A percentile compares a stretch with the other conserved stretches of the same genome.
phyloP scores from a whole-genome alignment of 2,888 invertebrate species.

The Brachypalpus laphriformis region DNA sequence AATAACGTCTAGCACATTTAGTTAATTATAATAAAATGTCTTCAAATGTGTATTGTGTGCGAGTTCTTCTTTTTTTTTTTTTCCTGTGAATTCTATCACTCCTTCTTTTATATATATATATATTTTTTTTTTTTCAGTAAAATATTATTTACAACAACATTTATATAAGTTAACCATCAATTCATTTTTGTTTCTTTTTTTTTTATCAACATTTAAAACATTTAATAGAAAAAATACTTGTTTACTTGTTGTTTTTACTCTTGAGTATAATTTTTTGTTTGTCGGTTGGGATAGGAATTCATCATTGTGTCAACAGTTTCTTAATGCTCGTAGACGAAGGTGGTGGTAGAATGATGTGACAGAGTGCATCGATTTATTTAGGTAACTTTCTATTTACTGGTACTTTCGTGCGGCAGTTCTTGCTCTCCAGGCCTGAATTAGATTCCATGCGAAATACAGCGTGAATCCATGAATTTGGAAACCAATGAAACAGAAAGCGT shows the following conservation, averaged over 20 bases:
- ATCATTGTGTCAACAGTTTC: constrained; percentile 41
- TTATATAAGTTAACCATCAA: constrained; percentile 68
- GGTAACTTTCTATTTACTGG: constrained; percentile 84
- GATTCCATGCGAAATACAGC: constrained; percentile 91
- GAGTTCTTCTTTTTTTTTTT: constrained; percentile 40
- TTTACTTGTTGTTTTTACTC: constrained; percentile 39
- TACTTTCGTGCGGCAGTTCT: constrained; percentile 88
- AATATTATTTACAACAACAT: constrained; percentile 72
- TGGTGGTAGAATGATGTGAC: constrained; percentile 55
- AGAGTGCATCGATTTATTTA: constrained; percentile 39
- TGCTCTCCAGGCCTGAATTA: constrained; percentile 92
- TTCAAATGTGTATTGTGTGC: constrained; percentile 65
- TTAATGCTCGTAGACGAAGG: constrained; percentile 28
- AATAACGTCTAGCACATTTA: constrained; percentile 66
- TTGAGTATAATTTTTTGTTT: constrained; percentile 60
- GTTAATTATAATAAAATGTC: constrained; percentile 64
- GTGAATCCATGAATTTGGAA: constrained; percentile 95
- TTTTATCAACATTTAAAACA: constrained; percentile 66
- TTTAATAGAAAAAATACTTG: constrained; percentile 72
- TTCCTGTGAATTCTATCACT: constrained; percentile 35
- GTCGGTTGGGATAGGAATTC: constrained; percentile 72
- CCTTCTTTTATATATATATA: constrained; percentile 24
- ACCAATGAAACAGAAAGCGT: constrained; percentile 93
- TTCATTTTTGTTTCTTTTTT: constrained; percentile 29
- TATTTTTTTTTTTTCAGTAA: constrained; percentile 45